Evolutionary conservation across 1,140 invertebrate genomes (phyloP), one percentile per base, ranked within the genome.

Genomic region (Lepidurus couesii): DNA sequence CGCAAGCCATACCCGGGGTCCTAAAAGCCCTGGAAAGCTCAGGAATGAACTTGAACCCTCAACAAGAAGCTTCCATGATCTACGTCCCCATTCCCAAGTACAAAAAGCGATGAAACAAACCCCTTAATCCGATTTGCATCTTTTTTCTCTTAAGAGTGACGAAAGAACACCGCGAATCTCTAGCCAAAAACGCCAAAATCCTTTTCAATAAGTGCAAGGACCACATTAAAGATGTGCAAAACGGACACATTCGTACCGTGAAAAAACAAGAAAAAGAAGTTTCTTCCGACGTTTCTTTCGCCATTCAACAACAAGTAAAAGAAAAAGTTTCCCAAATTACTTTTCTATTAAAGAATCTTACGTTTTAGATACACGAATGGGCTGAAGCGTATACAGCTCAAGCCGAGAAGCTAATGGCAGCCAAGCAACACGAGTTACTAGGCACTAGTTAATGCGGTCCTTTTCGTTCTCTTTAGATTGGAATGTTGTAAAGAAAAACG

Each of bases 21-120:
- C 80, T 96, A 26, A 90, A 91, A 82, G 89, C 92, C 7, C 88
- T 98, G 42, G 82, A 86, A 42, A 89, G 89, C 73, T 95, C 94
- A 80, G 94, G 94, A 75, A 90, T 98, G 88, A 97, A 96, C 85
- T 86, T 98, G 42, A 97, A 95, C 88, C 95, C 96, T 0, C 95
- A 98, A 84, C 94, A 96, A 85, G 96, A 98, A 84, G 95, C 95
- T 44, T 96, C 93, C 16, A 93, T 90, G 1, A 84, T 98, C 73
- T 97, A 91, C 86, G 87, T 98, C 77, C 92, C 93, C 44, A 88
- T 96, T 81, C 95, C 95, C 11, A 96, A 95, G 92, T 93, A 88
- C 87, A 86, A 84, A 65, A 16, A 13, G 7, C 53, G 7, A 13
- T 7, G 5, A 16, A 77, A 34, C 2, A 34, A 34, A 3, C 2